Evolutionary conservation across 2,888 invertebrate species (phyloP).

Genomic region (Sphaerophoria rueppellii): DNA sequence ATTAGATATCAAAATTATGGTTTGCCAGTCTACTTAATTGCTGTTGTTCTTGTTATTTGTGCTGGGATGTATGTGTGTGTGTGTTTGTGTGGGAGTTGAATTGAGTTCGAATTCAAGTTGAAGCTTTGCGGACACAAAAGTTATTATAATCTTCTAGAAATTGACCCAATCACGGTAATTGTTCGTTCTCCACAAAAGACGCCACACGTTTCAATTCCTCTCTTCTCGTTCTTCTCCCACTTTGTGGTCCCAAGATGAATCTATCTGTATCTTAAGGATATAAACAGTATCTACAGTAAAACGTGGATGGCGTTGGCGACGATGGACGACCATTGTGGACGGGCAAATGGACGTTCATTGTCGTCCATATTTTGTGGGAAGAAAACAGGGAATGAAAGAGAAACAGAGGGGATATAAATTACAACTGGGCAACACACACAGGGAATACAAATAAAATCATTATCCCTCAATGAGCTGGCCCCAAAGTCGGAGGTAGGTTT

Average conservation of each 20-base stretch:
- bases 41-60: background rate
- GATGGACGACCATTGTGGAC: constrained; percentile 21
- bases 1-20: constrained; percentile 68
- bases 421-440: constrained; percentile 64
- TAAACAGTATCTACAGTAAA: constrained; percentile 49
- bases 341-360: constrained; percentile 2
- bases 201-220: constrained; percentile 26
- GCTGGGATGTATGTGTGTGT: no score
- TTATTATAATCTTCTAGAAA: constrained; percentile 58
- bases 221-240: background rate
- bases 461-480: constrained; percentile 52
- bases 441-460: constrained; percentile 73
- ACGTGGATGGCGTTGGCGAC: background rate
- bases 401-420: constrained; percentile 56
- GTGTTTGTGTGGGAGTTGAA: constrained; percentile 49
- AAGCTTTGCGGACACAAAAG: constrained; percentile 32
- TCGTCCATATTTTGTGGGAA: constrained; percentile 25
- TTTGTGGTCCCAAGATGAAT: background rate
- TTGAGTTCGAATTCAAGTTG: constrained; percentile 16
- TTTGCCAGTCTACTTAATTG: constrained; percentile 62
- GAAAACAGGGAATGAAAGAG: no score
- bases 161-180: constrained; percentile 69
- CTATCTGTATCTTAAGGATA: constrained; percentile 60
- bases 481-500: background rate
- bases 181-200: constrained; percentile 40